These are phyloP conservation scores for Stenodema calcarata DNA, from an alignment of 2,888 invertebrate genomes.

Conservation along the genomic window DNA sequence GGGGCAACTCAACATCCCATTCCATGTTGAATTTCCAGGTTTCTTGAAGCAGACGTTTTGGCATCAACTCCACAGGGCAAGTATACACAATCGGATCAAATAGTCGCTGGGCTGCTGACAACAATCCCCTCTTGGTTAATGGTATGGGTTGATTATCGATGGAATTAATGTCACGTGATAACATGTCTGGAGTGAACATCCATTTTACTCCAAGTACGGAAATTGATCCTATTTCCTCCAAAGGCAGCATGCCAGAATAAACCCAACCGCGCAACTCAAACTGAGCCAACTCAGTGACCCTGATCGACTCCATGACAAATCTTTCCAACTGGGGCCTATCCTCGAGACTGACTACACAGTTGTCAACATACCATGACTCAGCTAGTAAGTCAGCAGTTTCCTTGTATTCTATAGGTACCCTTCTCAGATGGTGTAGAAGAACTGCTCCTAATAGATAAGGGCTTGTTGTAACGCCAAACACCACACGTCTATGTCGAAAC, in stretches of 20 bases:
- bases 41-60: constrained; percentile 39
- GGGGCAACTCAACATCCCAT: constrained; percentile 21
- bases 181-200: not conserved
- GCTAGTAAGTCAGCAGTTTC: constrained; percentile 7
- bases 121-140: not conserved
- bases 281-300: not conserved
- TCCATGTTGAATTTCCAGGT: too few relatives aligned
- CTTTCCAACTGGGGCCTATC: not conserved
- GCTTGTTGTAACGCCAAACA: constrained; percentile 45
- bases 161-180: constrained; percentile 16
- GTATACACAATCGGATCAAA: constrained; percentile 40
- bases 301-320: constrained; percentile 12
- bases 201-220: constrained; percentile 40
- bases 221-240: not conserved
- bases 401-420: not conserved
- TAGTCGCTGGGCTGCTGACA: constrained; percentile 10
- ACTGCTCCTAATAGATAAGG: constrained; percentile 43
- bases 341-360: constrained; percentile 23
- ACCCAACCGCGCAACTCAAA: constrained; percentile 42
- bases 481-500: constrained; percentile 40
- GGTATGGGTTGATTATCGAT: not conserved
- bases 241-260: not conserved
- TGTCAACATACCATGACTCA: constrained; percentile 48
- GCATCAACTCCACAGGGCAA: constrained; percentile 5
- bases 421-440: constrained; percentile 25